Evolutionary conservation across 2,113 vertebrate genomes (phyloP), one percentile per base, ranked within the genome.

Genomic region (Centropristis striata): DNA sequence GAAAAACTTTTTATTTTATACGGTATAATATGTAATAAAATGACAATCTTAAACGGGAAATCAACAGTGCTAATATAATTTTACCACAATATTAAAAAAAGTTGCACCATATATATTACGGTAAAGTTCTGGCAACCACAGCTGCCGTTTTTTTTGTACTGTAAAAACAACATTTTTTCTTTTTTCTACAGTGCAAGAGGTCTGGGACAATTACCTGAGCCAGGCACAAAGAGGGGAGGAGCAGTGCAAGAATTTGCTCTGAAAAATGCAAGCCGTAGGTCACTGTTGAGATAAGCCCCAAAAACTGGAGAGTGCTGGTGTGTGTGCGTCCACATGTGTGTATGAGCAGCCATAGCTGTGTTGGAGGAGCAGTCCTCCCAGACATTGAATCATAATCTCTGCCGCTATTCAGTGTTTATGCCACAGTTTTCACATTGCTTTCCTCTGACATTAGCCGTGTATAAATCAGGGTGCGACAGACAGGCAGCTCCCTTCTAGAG

Each of bases 381-480:
- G 93, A 95, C 93, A 88, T 95, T 94, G 95, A 96, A 96, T 96
- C 95, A 95, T 96, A 95, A 96, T 95, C 95, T 96, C 94, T 95
- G 96, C 94, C 94, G 94, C 95, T 96, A 97, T 96, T 97, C 95
- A 89, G 87, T 96, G 95, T 97, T 96, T 95, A 96, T 95, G 96
- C 96, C 94, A 86, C 95, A 94, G 91, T 96, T 96, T 96, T 96
- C 93, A 95, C 96, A 96, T 96, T 96, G 90, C 96, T 95, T 91
- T 95, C 95, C 95, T 95, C 86, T 95, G 96, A 97, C 96, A 96
- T 93, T 94, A 94, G 94, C 92, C 81, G 80, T 84, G 92, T 91
- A 96, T 98, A 97, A 98, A 98, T 98, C 97, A 97, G 86, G 60
- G 60, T 51, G 84, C 58, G 83, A 89, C 71, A 87, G 91, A 91